Evolutionary conservation across 2,113 vertebrate species (phyloP).

Genomic region (Sapayoa aenigma): DNA sequence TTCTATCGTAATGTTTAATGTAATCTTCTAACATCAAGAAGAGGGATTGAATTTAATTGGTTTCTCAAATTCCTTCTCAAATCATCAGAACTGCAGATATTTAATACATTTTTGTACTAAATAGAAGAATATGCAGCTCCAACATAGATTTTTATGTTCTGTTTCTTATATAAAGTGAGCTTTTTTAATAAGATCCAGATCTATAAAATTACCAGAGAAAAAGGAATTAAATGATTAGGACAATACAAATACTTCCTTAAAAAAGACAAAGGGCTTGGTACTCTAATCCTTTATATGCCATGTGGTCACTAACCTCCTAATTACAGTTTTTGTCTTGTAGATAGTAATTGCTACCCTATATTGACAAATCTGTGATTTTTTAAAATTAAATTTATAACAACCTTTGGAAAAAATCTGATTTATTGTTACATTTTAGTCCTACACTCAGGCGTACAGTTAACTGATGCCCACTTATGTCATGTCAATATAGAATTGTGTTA

Average conservation of each 20-base stretch:
- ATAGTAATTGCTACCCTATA: background rate
- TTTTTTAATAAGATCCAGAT: background rate
- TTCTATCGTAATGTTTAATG: background rate
- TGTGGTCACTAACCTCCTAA: accelerated
- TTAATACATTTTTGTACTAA: background rate
- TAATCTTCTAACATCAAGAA: background rate
- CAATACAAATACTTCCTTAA: background rate
- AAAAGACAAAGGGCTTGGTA: background rate
- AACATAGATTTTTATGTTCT: background rate
- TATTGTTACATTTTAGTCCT: background rate
- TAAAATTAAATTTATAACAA: background rate
- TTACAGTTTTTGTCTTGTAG: background rate
- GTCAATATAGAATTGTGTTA: background rate
- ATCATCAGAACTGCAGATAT: background rate
- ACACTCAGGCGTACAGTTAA: background rate
- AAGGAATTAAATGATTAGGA: background rate
- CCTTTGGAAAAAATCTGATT: background rate
- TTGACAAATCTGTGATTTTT: background rate
- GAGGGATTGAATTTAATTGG: background rate
- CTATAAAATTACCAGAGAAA: background rate
- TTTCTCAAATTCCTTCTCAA: background rate
- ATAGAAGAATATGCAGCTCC: background rate
- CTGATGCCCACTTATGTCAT: background rate
- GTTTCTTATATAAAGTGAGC: background rate
- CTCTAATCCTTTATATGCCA: background rate